Evolutionary conservation across 2,888 invertebrate species (phyloP).

Genomic region (Smittia aterrima): DNA sequence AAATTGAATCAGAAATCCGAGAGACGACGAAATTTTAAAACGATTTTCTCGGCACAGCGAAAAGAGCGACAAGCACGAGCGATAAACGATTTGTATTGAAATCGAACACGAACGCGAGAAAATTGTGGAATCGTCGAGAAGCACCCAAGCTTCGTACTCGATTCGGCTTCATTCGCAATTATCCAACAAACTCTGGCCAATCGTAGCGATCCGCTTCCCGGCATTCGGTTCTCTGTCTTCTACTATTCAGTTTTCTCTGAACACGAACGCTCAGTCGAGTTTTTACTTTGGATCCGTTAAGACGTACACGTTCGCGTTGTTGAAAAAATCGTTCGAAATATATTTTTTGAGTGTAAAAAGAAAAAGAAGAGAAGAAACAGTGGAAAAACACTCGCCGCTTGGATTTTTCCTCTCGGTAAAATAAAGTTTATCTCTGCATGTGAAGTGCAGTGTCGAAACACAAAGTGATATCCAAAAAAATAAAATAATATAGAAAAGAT

Average conservation of each 20-base stretch:
- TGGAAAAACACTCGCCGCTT: conserved; percentile 11
- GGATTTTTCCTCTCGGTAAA: not conserved
- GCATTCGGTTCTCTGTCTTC: conserved; percentile 1
- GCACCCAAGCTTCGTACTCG: not conserved
- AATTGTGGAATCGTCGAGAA: not conserved
- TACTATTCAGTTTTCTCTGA: conserved; percentile 5
- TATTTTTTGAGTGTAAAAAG: conserved; percentile 19
- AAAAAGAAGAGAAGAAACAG: not conserved
- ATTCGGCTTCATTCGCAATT: conserved; percentile 13
- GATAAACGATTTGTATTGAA: not conserved
- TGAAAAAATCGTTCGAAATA: conserved; percentile 1
- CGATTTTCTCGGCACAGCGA: not conserved
- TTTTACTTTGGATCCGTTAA: conserved; percentile 35
- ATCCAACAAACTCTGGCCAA: conserved; percentile 1
- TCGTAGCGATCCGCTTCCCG: not conserved
- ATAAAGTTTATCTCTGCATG: not conserved
- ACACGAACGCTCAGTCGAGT: conserved; percentile 37
- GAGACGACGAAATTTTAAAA: not conserved
- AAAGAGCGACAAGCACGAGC: not conserved
- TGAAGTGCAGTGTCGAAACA: not conserved
- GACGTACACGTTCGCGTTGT: conserved; percentile 6
- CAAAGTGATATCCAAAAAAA: conserved; percentile 8
- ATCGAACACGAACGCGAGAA: not conserved
- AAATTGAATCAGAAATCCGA: not conserved
- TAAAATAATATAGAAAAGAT: not conserved